Base-by-base conservation (phyloP, 2,888 invertebrate genomes). In the Drosophila nigricruria region DNA sequence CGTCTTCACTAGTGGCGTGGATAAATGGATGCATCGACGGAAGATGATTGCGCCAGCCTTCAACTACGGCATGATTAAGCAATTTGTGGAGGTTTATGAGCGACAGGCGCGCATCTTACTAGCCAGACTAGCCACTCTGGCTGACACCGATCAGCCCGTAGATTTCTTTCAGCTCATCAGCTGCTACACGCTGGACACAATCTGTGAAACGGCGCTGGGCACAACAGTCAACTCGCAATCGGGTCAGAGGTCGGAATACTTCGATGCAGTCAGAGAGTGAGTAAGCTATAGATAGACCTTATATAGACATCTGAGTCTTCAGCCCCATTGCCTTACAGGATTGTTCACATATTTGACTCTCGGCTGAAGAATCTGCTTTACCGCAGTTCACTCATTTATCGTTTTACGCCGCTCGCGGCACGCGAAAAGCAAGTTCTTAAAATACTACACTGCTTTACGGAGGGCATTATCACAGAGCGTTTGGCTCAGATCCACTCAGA, bases 151-250 rank as follows among this genome's bases (percentile, higher is more conserved):
- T 10, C 47, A 82, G 12, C 20, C 69, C 0, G 50, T 86, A 1
- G 80, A 86, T 9, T 85, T 88, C 8, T 56, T 78, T 1, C 45
- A 87, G 4, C 30, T 79, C 20, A 53, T 83, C 42, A 84, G 82
- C 40, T 56, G 82, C 47, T 84, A 68, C 10, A 89, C 87, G 0
- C 50, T 86, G 57, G 89, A 86, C 45, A 79, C 79, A 14, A 82
- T 86, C 45, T 86, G 86, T 5, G 85, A 88, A 40, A 88, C 88
- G 1, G 89, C 86, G 0, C 30, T 86, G 27, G 89, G 86, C 0
- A 60, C 72, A 0, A 57, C 71, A 1, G 77, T 73, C 0, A 66
- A 65, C 32, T 43, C 88, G 0, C 89, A 88, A 27, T 67, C 70
- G 12, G 67, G 67, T 5, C 36, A 52, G 6, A 73, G 43, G n/a